Evolutionary conservation across 2,888 invertebrate species (phyloP), one percentile per base, ranked within the genome.

Genomic region (Balanococcus diminutus): DNA sequence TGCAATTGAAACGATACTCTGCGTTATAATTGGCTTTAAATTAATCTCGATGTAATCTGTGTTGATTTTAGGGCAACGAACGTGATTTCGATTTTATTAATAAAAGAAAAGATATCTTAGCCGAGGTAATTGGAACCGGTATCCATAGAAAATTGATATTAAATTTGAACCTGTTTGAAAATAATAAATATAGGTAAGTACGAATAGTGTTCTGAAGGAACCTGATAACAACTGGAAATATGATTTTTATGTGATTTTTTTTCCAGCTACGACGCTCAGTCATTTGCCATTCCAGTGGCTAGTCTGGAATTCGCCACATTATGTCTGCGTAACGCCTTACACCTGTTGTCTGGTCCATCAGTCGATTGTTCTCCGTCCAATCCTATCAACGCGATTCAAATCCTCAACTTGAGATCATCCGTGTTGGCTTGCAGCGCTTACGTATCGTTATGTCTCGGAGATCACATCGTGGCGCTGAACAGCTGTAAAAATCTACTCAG

Each of bases 271-370:
- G 92, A 93, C 88, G 93, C 93, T 83, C 93, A 95, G 88, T 95
- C 96, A 0, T 95, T 94, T 89, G 96, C 96, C 0, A 95, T 96
- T 88, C 97, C 97, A 22, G 94, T 95, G 82, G 93, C 96, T 6
- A 96, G 96, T 8, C 90, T 98, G 88, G 96, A 97, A 91, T 98
- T 98, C 91, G 97, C 96, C 3, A 94, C 94, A 0, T 90, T 97
- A 32, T 98, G 98, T 90, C 90, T 98, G 86, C 93, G 95, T 88
- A 98, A 97, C 91, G 96, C 98, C 14, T 91, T 94, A 42, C 91
- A 93, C 9, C 90, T 96, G 84, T 90, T 96, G 46, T 87, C 87
- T 2, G 86, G 86, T 2, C 83, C 87, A 25, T 86, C 87, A 11
- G 81, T 87, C 28, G 87, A 88, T 11, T 88, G 87, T 56, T 87